Percentiles rank a stretch among this genome's conserved stretches.
Conservation (phyloP, 2,113 vertebrate genomes). For the Silurus asotus region DNA sequence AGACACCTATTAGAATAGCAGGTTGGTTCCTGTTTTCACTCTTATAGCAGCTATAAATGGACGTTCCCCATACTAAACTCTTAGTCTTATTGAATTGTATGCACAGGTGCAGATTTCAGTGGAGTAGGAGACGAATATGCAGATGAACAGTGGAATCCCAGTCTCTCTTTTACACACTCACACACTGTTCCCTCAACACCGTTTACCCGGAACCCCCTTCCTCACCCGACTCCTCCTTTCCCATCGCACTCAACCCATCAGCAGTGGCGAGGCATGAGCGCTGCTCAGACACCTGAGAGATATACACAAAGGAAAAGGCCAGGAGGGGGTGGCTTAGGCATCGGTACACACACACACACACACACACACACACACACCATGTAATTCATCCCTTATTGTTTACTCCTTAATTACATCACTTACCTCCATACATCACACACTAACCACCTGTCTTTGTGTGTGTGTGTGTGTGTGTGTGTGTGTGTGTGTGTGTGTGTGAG, state of each 20-base stretch:
- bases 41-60: not conserved
- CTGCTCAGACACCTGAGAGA: not conserved
- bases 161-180: not conserved
- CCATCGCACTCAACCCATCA: not conserved
- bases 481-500: conserved; percentile 40
- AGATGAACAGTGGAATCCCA: conserved; percentile 36
- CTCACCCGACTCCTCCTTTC: not conserved
- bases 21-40: not conserved
- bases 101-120: conserved; percentile 41
- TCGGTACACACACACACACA: conserved; percentile 19
- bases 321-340: conserved; percentile 51
- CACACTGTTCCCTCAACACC: not conserved
- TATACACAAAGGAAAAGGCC: conserved; percentile 68
- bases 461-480: conserved; percentile 12
- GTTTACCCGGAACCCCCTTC: not conserved
- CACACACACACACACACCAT: not conserved
- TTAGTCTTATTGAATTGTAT: not conserved
- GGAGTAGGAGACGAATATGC: conserved; percentile 16
- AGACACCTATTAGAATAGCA: not conserved
- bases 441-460: not conserved
- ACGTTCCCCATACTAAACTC: not conserved
- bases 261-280: not conserved
- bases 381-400: not conserved
- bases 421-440: not conserved
- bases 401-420: not conserved